Conservation (phyloP, 2,888 invertebrate species). For the Sarcophaga subvicina region DNA sequence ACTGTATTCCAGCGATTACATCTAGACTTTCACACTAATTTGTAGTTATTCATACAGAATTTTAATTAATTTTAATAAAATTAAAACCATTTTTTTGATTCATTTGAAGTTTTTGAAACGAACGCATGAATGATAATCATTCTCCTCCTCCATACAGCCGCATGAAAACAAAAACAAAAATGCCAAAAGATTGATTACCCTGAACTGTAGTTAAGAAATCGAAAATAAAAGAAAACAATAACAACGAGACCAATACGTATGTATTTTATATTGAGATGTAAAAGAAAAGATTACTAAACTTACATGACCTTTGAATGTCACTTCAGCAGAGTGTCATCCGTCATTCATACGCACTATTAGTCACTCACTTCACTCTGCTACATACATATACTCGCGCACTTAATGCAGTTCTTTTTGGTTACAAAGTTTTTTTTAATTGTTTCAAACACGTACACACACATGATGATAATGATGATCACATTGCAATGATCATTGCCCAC, state of each 20-base stretch:
- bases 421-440: not conserved
- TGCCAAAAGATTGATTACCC: slow-evolving; percentile 39
- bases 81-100: too few species aligned
- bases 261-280: slow-evolving; percentile 5
- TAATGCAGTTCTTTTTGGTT: too few species aligned
- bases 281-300: slow-evolving; percentile 62
- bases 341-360: slow-evolving; percentile 58
- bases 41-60: slow-evolving; percentile 3
- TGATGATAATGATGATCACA: too few species aligned
- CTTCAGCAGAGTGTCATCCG: slow-evolving; percentile 33
- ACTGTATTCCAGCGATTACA: not conserved
- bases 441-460: slow-evolving; percentile 1
- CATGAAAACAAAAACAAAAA: not conserved
- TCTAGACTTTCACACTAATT: not conserved
- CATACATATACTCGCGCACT: not conserved
- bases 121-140: too few species aligned
- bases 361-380: slow-evolving; percentile 28
- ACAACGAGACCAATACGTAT: too few species aligned
- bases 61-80: slow-evolving; percentile 15
- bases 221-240: not conserved
- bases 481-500: too few species aligned
- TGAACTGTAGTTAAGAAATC: slow-evolving; percentile 1
- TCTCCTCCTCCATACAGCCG: slow-evolving; percentile 26
- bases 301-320: slow-evolving; percentile 65
- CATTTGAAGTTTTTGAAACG: too few species aligned